A percentile compares a stretch with the other conserved stretches of the same genome.
phyloP scores from a whole-genome alignment of 2,797 vertebrate genomes.

The Pelochelys cantorii region DNA sequence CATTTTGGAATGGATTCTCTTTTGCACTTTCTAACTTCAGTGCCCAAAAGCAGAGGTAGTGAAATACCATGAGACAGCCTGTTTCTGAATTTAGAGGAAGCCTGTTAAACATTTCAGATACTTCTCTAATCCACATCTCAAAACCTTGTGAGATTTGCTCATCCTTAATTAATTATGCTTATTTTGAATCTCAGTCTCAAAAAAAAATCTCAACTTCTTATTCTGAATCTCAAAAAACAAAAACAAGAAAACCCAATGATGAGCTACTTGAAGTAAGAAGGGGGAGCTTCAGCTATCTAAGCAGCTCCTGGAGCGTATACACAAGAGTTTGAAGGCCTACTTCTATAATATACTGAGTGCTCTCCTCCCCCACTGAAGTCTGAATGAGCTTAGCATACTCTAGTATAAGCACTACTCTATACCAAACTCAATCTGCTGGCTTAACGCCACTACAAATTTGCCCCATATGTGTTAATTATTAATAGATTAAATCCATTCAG shows the following conservation, averaged over 20 bases:
- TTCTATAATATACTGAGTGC: neutral
- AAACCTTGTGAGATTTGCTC: fast-evolving
- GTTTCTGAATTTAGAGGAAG: neutral
- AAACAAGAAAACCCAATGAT: neutral
- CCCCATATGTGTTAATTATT: fast-evolving
- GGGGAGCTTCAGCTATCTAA: neutral
- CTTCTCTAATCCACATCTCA: neutral
- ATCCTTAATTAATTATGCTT: neutral
- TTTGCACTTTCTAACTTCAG: neutral
- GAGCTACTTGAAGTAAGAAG: neutral
- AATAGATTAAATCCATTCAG: neutral
- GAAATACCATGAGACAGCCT: neutral
- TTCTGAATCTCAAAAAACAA: fast-evolving
- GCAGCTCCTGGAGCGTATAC: neutral
- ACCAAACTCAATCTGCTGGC: neutral
- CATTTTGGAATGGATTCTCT: neutral
- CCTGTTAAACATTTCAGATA: neutral
- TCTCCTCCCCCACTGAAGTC: neutral
- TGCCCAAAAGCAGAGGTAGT: neutral
- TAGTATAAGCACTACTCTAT: neutral
- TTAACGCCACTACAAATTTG: neutral
- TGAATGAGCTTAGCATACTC: neutral
- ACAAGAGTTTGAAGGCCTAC: neutral
- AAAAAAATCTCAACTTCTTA: neutral
- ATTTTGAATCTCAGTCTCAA: fast-evolving